Evolutionary conservation across 2,113 vertebrate species (phyloP).

Genomic region (Salvator merianae): DNA sequence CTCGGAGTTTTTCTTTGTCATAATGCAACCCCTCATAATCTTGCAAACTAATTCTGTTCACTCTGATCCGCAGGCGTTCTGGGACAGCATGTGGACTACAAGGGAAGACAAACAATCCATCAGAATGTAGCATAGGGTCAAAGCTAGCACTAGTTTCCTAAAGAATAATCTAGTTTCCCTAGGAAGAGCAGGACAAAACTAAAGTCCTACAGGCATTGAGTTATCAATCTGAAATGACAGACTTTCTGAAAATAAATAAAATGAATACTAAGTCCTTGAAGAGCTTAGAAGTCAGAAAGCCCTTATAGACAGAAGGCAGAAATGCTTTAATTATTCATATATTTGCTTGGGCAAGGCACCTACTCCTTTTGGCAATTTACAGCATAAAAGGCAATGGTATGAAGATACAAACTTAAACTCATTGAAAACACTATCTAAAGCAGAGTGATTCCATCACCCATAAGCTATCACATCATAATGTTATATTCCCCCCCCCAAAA

Average conservation of each 20-base stretch:
- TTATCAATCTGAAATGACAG: neutral
- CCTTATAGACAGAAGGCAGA: neutral
- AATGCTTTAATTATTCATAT: neutral
- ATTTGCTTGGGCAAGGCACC: no score
- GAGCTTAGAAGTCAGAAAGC: neutral
- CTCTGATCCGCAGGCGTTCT: constrained; percentile 92
- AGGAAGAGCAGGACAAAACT: constrained; percentile 23
- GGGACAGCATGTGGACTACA: constrained; percentile 92
- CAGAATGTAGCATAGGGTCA: constrained; percentile 13
- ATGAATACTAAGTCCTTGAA: neutral
- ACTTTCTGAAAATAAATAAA: constrained; percentile 7
- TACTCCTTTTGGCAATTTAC: no score
- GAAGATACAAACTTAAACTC: no score
- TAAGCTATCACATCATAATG: no score
- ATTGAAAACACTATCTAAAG: no score
- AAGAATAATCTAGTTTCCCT: constrained; percentile 4
- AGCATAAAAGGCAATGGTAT: no score
- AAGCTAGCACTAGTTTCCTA: neutral
- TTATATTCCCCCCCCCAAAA: no score
- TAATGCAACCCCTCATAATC: constrained; percentile 95
- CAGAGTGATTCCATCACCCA: no score
- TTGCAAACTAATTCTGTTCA: constrained; percentile 92
- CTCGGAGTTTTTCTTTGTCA: constrained; percentile 93
- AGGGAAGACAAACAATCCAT: constrained; percentile 62
- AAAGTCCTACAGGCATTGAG: neutral